Base-by-base conservation (phyloP, 2,888 invertebrate genomes). In the Labia minor region DNA sequence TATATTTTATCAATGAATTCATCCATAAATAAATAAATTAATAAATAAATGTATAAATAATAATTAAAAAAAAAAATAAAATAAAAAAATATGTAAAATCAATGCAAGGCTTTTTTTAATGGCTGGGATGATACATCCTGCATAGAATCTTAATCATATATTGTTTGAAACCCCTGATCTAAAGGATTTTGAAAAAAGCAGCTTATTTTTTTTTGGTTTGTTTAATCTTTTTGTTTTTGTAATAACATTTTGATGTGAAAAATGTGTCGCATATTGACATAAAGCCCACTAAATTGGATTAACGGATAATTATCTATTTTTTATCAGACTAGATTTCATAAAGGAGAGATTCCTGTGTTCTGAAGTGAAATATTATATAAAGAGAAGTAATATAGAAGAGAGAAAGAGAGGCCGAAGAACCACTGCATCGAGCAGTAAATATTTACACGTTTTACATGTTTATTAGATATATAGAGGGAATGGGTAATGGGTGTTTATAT, bases 81-180 rank as follows among this genome's bases (percentile, higher is more conserved):
- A n/a, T n/a, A n/a, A n/a, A n/a, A n/a, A n/a, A n/a, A n/a, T n/a
- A n/a, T n/a, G n/a, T n/a, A n/a, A n/a, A n/a, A n/a, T n/a, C n/a
- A n/a, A n/a, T n/a, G n/a, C n/a, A n/a, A n/a, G n/a, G n/a, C n/a
- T n/a, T n/a, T n/a, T n/a, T n/a, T n/a, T n/a, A n/a, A n/a, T n/a
- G n/a, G n/a, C n/a, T n/a, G n/a, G n/a, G 26, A 26, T 26, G 26
- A 26, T 26, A 26, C 3, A 6, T 3, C 8, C 8, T 26, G 26
- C 26, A 26, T 8, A 26, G 8, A 26, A 8, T 26, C 26, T 26
- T 26, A 26, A 26, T n/a, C n/a, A 26, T 26, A 3, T 8, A 6
- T 26, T 26, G n/a, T 49, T 49, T 49, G 49, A 49, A 49, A 49
- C 49, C 49, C 49, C 49, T 49, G 49, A 49, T 49, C n/a, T 49